Conservation (phyloP, 2,888 invertebrate genomes). For the Yponomeuta malinellus region DNA sequence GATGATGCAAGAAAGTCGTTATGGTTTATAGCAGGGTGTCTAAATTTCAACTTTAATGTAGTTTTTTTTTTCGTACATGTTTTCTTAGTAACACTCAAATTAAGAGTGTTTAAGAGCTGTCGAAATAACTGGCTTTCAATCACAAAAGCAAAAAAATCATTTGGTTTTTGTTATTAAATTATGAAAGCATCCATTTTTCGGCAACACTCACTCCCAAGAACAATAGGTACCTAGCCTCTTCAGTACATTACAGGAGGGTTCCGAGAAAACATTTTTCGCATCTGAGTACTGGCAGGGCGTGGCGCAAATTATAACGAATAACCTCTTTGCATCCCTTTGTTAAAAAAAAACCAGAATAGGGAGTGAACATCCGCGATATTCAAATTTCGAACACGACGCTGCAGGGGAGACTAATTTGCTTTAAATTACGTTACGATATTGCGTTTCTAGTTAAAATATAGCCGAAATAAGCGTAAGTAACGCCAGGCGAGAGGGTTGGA, state of each 20-base stretch:
- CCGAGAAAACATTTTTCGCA: slow-evolving; percentile 51
- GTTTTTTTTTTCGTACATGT: not conserved
- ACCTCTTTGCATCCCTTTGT: slow-evolving; percentile 59
- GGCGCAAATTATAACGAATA: slow-evolving; percentile 62
- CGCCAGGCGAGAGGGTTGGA: slow-evolving; percentile 53
- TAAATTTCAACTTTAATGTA: not conserved
- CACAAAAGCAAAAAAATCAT: not conserved
- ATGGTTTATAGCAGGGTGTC: not conserved
- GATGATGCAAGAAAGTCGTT: not conserved
- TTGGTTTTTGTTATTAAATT: slow-evolving; percentile 18
- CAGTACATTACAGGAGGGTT: slow-evolving; percentile 55
- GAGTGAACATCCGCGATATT: slow-evolving; percentile 62
- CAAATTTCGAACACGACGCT: slow-evolving; percentile 53
- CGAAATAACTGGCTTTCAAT: not conserved
- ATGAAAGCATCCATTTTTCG: slow-evolving; percentile 52
- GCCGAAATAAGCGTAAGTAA: slow-evolving; percentile 49
- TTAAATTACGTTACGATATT: slow-evolving; percentile 75
- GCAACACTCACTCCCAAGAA: slow-evolving; percentile 27
- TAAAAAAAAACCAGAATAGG: slow-evolving; percentile 53
- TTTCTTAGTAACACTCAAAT: not conserved
- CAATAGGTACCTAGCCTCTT: slow-evolving; percentile 49
- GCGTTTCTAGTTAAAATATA: slow-evolving; percentile 64
- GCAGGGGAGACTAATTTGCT: slow-evolving; percentile 73
- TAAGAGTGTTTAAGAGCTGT: too few relatives aligned
- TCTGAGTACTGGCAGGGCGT: slow-evolving; percentile 37